Evolutionary conservation across 1,140 invertebrate genomes (phyloP).

Genomic region (Drosophila sucinea): DNA sequence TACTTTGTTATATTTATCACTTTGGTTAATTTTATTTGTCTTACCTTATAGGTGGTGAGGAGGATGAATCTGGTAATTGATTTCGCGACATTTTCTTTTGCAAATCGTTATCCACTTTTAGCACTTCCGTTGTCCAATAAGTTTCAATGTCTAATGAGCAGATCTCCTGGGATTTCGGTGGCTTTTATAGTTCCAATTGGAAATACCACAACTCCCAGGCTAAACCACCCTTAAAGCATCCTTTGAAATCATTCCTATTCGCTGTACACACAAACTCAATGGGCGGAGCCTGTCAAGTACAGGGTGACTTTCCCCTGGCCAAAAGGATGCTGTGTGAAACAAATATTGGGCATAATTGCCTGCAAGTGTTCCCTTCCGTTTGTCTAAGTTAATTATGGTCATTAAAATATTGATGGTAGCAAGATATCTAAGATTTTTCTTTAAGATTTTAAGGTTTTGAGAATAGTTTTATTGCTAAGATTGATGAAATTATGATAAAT

Average conservation of each 20-base stretch:
- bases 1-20: not conserved
- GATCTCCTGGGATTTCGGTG: constrained; percentile 65
- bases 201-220: constrained; percentile 48
- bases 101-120: not conserved
- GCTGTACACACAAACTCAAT: constrained; percentile 37
- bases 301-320: constrained; percentile 53
- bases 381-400: constrained; percentile 38
- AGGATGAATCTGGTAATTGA: constrained; percentile 85
- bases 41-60: constrained; percentile 84
- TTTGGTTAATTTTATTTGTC: not conserved
- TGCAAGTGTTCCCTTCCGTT: not conserved
- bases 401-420: not conserved
- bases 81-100: constrained; percentile 73
- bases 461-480: not conserved
- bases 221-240: constrained; percentile 57
- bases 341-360: constrained; percentile 23
- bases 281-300: constrained; percentile 72
- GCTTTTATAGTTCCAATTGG: constrained; percentile 80
- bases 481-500: no score
- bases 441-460: not conserved
- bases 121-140: constrained; percentile 61
- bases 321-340: constrained; percentile 57
- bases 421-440: not conserved
- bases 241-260: constrained; percentile 61
- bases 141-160: constrained; percentile 61